Evolutionary conservation across 2,888 invertebrate species (phyloP).

Genomic region (Apoda limacodes): DNA sequence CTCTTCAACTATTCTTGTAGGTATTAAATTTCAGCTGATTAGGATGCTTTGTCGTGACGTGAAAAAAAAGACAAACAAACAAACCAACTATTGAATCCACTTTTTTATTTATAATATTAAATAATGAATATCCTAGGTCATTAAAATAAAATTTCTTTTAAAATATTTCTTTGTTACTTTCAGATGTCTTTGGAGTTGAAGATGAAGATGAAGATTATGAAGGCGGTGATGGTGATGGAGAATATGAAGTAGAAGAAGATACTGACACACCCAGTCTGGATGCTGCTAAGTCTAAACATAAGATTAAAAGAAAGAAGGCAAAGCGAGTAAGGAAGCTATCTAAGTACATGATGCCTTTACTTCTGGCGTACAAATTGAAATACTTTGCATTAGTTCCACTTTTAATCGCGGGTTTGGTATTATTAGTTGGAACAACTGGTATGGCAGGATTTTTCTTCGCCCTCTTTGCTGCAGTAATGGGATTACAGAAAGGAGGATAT

Average conservation of each 20-base stretch:
- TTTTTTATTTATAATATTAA: no score
- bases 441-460: constrained; percentile 91
- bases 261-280: background rate
- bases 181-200: constrained; percentile 49
- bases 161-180: constrained; percentile 20
- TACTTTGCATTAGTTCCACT: constrained; percentile 83
- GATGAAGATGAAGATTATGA: constrained; percentile 36
- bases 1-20: no score
- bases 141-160: background rate
- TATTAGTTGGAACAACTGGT: constrained; percentile 82
- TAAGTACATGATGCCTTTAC: constrained; percentile 78
- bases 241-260: background rate
- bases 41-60: no score
- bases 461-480: constrained; percentile 85
- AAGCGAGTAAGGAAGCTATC: constrained; percentile 72
- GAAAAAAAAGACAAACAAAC: no score
- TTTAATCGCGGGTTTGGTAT: constrained; percentile 76
- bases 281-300: constrained; percentile 5
- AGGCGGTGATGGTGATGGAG: constrained; percentile 24
- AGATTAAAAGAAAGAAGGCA: constrained; percentile 24
- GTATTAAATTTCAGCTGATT: no score
- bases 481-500: constrained; percentile 70
- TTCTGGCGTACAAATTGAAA: constrained; percentile 86
- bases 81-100: no score
- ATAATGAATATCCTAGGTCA: no score